A percentile compares a stretch with the other conserved stretches of the same genome.
phyloP scores from a whole-genome alignment of 2,888 invertebrate genomes.

The Sympetrum striolatum region DNA sequence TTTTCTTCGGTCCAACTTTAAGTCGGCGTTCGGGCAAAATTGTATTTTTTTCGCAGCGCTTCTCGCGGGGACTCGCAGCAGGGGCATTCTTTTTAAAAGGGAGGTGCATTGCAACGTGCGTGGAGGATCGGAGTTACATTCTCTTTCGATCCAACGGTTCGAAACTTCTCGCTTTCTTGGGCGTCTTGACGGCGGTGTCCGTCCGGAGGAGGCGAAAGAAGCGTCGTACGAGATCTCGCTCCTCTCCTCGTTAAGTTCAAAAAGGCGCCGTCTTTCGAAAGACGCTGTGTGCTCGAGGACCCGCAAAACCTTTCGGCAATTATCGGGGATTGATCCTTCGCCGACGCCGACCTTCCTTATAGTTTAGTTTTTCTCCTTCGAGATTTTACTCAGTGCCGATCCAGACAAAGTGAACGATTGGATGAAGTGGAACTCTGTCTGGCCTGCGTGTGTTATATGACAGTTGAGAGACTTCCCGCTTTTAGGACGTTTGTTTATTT shows the following conservation, averaged over 20 bases:
- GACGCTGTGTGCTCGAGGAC: neutral
- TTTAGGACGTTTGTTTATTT: neutral
- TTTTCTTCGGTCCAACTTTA: neutral
- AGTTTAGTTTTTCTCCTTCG: neutral
- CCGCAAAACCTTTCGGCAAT: neutral
- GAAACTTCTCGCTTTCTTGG: neutral
- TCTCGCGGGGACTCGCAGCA: neutral
- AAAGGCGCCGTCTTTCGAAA: neutral
- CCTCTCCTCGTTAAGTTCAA: neutral
- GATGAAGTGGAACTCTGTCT: neutral
- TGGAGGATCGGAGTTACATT: neutral
- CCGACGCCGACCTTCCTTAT: neutral
- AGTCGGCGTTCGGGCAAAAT: neutral
- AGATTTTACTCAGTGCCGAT: neutral
- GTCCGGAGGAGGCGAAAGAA: neutral
- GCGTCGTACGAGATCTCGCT: neutral
- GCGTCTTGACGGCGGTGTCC: neutral
- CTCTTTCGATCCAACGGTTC: neutral
- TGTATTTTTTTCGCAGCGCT: neutral
- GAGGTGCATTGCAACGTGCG: neutral
- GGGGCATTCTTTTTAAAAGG: neutral
- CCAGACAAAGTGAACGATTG: neutral
- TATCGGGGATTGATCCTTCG: neutral
- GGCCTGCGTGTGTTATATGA: neutral
- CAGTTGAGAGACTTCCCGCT: neutral